These are phyloP conservation scores for Orussus abietinus DNA, from an alignment of 1,140 invertebrate genomes.

Conservation along the genomic window DNA sequence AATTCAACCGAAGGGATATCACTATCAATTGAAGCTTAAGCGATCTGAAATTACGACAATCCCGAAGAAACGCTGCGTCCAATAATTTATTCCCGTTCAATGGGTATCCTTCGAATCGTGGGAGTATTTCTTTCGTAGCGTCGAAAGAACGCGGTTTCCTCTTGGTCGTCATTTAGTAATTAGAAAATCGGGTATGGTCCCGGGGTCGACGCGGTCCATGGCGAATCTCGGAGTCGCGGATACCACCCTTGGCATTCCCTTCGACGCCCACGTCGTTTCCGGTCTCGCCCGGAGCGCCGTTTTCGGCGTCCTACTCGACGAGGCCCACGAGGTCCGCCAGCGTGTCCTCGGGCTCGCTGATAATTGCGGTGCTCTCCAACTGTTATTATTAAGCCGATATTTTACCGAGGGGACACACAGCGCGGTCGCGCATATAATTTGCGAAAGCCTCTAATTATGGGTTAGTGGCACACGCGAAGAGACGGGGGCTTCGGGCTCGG, in stretches of 20 bases:
- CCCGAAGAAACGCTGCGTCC: no score
- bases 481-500: slow-evolving; percentile 22
- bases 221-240: slow-evolving; percentile 3
- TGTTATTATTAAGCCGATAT: slow-evolving; percentile 55
- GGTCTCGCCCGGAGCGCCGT: slow-evolving; percentile 15
- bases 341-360: slow-evolving; percentile 43
- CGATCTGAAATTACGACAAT: no score
- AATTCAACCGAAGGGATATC: no score
- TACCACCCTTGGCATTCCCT: slow-evolving; percentile 16
- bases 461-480: slow-evolving; percentile 38
- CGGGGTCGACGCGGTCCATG: not conserved
- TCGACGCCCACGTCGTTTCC: slow-evolving; percentile 34
- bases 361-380: slow-evolving; percentile 53
- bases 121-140: no score
- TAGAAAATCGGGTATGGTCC: not conserved
- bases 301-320: slow-evolving; percentile 15
- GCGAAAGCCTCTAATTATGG: slow-evolving; percentile 53
- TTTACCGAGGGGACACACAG: slow-evolving; percentile 53
- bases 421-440: slow-evolving; percentile 54
- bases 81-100: no score
- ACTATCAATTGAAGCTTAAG: no score
- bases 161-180: no score
- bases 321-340: slow-evolving; percentile 22
- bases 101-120: no score
- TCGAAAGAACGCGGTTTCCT: no score